Percentiles rank a stretch among this genome's conserved stretches.
Conservation (phyloP, 1,140 invertebrate genomes). For the Bombus balteatus region DNA sequence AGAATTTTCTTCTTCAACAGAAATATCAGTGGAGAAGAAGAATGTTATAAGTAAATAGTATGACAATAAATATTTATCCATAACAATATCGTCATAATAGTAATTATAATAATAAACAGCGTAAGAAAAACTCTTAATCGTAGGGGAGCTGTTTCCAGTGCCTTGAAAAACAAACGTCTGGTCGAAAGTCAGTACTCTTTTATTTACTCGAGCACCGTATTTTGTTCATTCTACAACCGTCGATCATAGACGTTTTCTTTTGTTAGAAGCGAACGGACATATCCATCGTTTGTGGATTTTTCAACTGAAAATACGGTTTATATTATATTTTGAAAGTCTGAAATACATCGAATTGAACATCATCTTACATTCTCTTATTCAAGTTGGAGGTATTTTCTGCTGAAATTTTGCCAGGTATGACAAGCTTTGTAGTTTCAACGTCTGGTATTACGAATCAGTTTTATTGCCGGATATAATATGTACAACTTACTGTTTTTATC, state of each 20-base stretch:
- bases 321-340: background rate
- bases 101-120: too few species aligned
- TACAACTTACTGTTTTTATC: background rate
- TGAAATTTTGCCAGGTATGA: background rate
- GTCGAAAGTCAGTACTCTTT: background rate
- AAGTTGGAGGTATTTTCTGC: background rate
- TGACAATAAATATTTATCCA: too few species aligned
- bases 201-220: background rate
- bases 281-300: background rate
- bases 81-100: too few species aligned
- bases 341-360: background rate
- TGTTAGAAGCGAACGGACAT: background rate
- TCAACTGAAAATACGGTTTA: background rate
- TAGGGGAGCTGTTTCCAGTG: background rate
- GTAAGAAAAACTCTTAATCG: background rate
- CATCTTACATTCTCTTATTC: background rate
- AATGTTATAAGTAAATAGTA: too few species aligned
- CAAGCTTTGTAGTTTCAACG: background rate
- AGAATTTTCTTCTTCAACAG: too few species aligned
- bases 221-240: background rate
- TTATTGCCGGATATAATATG: background rate
- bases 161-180: background rate
- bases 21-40: too few species aligned
- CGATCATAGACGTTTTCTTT: background rate
- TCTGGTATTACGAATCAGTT: background rate